Percentiles rank a stretch among this genome's conserved stretches.
Evolutionary conservation across 1,140 invertebrate species (phyloP).

Genomic region (Drosophila persimilis): DNA sequence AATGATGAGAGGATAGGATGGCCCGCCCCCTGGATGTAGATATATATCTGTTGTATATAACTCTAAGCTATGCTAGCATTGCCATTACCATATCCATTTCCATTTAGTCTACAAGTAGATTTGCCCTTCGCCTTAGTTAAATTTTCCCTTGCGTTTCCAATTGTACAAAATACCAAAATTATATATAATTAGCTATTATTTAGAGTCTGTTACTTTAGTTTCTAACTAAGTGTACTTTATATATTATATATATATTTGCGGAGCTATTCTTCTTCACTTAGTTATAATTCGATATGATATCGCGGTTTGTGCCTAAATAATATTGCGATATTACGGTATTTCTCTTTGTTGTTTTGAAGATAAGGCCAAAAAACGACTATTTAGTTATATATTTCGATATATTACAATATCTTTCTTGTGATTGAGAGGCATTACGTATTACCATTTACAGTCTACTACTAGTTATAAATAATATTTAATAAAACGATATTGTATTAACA

Average conservation of each 20-base stretch:
- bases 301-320: conserved; percentile 14
- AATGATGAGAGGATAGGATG: conserved; percentile 1
- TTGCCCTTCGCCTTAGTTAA: conserved; percentile 31
- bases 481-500: conserved; percentile 46
- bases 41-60: conserved; percentile 52
- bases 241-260: conserved; percentile 19
- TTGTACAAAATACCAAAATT: conserved; percentile 66
- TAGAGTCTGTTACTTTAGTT: conserved; percentile 59
- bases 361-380: neutral
- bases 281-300: conserved; percentile 25
- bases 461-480: conserved; percentile 46
- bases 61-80: conserved; percentile 35
- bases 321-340: too few relatives aligned
- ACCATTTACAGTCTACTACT: conserved; percentile 21
- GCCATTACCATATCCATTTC: conserved; percentile 40
- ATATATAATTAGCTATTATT: conserved; percentile 42
- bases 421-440: conserved; percentile 52
- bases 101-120: conserved; percentile 3
- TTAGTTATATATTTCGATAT: conserved; percentile 17
- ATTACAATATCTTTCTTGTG: conserved; percentile 25
- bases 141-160: conserved; percentile 28
- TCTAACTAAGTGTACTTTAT: conserved; percentile 47
- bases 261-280: conserved; percentile 18
- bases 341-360: too few relatives aligned
- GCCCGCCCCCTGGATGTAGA: conserved; percentile 26